Conservation (phyloP, 1,140 invertebrate genomes). For the Bactericera cockerelli region DNA sequence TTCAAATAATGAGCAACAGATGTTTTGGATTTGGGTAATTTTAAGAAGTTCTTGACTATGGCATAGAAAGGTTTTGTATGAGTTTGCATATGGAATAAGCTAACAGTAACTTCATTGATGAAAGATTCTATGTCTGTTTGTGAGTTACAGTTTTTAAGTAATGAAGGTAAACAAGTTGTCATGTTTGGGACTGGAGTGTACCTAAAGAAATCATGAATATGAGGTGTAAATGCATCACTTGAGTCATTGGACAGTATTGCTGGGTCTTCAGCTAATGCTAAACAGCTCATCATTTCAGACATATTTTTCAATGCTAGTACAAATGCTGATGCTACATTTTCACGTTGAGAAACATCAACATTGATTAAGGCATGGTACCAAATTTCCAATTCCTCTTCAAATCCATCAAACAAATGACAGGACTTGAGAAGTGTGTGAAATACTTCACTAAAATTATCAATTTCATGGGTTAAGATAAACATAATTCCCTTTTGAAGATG, state of each 20-base stretch:
- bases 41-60: not conserved
- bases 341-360: not conserved
- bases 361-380: not conserved
- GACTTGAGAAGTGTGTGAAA: not conserved
- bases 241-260: not conserved
- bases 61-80: not conserved
- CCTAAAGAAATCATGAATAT: not conserved
- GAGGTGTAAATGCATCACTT: not conserved
- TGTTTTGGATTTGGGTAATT: not conserved
- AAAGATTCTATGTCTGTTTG: not conserved
- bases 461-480: not conserved
- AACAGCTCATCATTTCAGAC: constrained; percentile 3
- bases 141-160: not conserved
- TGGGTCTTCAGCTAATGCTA: not conserved
- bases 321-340: not conserved
- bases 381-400: not conserved
- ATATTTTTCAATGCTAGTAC: not conserved
- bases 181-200: not conserved
- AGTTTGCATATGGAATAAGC: not conserved
- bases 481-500: not conserved
- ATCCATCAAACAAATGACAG: not conserved
- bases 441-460: not conserved
- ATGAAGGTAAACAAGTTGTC: not conserved
- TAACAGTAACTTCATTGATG: not conserved
- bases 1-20: not conserved